A percentile compares a stretch with the other conserved stretches of the same genome.
Conservation (phyloP, 2,113 vertebrate genomes). For the Oreotrochilus melanogaster region DNA sequence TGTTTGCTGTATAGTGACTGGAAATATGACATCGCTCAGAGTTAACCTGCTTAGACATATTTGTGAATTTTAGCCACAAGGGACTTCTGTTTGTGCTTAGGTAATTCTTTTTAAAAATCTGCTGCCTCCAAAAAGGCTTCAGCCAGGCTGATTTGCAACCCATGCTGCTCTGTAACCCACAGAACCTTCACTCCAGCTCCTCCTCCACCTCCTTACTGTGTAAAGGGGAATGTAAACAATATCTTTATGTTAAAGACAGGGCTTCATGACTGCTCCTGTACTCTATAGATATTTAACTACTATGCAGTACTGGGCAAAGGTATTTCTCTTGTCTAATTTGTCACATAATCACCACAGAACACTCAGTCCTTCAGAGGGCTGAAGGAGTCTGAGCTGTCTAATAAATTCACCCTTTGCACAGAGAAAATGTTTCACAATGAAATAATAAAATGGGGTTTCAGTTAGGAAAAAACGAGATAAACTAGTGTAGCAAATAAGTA, state of each 20-base stretch:
- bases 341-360: not conserved
- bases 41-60: not conserved
- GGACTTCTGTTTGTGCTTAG: not conserved
- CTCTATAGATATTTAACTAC: not conserved
- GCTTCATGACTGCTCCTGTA: not conserved
- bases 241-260: not conserved
- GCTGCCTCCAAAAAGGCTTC: not conserved
- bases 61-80: not conserved
- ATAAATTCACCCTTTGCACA: conserved; percentile 40
- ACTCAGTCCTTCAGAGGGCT: conserved; percentile 14
- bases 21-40: not conserved
- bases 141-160: not conserved
- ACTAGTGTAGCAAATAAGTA: conserved; percentile 71
- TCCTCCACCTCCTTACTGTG: not conserved
- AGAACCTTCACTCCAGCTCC: not conserved
- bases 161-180: not conserved
- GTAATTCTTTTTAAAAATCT: not conserved
- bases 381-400: conserved; percentile 22
- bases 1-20: conserved; percentile 9
- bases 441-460: conserved; percentile 69
- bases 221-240: not conserved
- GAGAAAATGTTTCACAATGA: conserved; percentile 57
- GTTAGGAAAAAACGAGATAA: conserved; percentile 69
- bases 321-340: conserved; percentile 23
- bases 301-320: not conserved